Conservation (phyloP, 2,888 invertebrate genomes). For the Nephrocerus scutellatus region DNA sequence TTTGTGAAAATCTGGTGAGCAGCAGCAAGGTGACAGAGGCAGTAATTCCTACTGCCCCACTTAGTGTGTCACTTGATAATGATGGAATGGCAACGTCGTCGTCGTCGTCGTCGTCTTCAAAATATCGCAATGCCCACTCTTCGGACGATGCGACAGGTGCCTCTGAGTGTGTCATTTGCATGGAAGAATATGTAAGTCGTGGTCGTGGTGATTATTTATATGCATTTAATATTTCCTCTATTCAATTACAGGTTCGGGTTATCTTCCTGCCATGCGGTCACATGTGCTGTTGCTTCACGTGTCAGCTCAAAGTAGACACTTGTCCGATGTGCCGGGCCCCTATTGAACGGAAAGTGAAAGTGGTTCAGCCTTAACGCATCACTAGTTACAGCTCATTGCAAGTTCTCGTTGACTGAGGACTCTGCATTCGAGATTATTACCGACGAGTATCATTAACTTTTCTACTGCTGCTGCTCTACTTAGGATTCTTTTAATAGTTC, state of each 20-base stretch:
- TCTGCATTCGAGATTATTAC: no score
- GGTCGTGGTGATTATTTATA: constrained; percentile 9
- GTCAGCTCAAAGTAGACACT: constrained; percentile 53
- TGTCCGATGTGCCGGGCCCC: constrained; percentile 75
- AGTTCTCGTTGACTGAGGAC: no score
- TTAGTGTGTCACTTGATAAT: no score
- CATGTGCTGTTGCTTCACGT: constrained; percentile 70
- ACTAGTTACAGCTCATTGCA: no score
- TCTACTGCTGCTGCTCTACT: no score
- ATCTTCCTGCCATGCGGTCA: constrained; percentile 85
- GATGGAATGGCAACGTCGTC: constrained; percentile 6
- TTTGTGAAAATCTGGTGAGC: constrained; percentile 31
- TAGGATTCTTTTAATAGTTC: no score
- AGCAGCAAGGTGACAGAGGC: constrained; percentile 8
- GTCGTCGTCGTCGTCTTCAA: constrained; percentile 38
- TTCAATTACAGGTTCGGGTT: constrained; percentile 56
- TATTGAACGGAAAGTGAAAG: constrained; percentile 64
- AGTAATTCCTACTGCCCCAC: no score
- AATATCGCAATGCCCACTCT: constrained; percentile 23
- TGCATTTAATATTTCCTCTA: constrained; percentile 33
- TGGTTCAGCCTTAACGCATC: constrained; percentile 54
- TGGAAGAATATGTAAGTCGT: constrained; percentile 62
- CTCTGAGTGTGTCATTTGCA: constrained; percentile 76
- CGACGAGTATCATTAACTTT: no score
- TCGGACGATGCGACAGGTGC: constrained; percentile 42